Evolutionary conservation across 2,888 invertebrate genomes (phyloP).

Genomic region (Xestia c-nigrum): DNA sequence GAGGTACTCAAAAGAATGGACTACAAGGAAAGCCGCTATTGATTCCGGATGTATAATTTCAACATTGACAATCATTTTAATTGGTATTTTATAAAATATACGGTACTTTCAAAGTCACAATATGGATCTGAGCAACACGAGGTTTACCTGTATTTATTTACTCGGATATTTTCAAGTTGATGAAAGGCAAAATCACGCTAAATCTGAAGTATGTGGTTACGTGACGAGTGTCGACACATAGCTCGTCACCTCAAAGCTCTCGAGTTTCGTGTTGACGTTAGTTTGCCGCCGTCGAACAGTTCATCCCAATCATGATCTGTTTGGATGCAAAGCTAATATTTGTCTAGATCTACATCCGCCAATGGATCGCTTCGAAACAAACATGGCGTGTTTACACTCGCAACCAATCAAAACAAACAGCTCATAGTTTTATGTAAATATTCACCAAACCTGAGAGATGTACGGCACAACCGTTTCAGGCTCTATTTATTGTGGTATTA

Average conservation of each 20-base stretch:
- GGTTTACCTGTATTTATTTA: neutral
- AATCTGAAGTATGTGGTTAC: constrained; percentile 6
- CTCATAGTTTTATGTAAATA: constrained; percentile 34
- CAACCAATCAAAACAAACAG: constrained; percentile 33
- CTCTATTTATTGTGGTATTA: neutral
- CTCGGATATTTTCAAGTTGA: neutral
- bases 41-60: neutral
- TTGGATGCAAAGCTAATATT: constrained; percentile 42
- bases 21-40: neutral
- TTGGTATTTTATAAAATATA: neutral
- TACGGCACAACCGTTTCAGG: neutral
- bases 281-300: neutral
- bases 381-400: constrained; percentile 18
- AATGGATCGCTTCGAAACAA: constrained; percentile 29
- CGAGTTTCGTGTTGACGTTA: neutral
- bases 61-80: neutral
- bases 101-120: neutral
- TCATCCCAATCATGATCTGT: constrained; percentile 1
- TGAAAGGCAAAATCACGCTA: constrained; percentile 1
- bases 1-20: neutral
- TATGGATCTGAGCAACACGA: neutral
- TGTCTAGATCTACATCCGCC: constrained; percentile 54
- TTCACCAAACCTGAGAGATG: neutral
- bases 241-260: constrained; percentile 11
- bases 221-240: constrained; percentile 1